Base-by-base conservation (phyloP, 2,888 invertebrate genomes). In the Campoplex capitator region DNA sequence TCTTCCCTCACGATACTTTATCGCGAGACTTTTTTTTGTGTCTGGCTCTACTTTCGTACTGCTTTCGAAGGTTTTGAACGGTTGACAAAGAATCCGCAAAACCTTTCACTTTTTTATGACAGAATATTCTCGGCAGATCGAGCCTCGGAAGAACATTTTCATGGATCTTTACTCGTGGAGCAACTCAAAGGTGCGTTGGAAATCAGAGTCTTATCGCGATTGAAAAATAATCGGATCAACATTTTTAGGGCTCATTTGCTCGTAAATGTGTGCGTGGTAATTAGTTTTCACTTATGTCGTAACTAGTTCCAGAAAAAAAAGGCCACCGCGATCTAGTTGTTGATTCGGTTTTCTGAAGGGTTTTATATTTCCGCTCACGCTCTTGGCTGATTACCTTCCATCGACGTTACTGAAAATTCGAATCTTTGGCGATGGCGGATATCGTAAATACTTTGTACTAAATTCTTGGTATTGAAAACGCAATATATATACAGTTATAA, bases 351-450 rank as follows among this genome's bases (percentile, higher is more conserved):
- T n/a, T 48, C 23, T 28, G 65, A 71, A 62, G 71, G 56, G 54
- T 81, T 23, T 23, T 73, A 73, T 58, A 67, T 38, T 70, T 28
- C 38, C 74, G 56, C 73, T 68, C 73, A 58, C 42, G 73, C 67
- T 38, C 38, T 48, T 38, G 58, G 42, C 82, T 74, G 77, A 82
- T 85, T 77, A 74, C 67, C 77, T 51, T n/a, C 42, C 56, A 51
- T 62, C 38, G 82, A 82, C 38, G 68, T 78, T 82, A 78, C 42
- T 68, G 73, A 85, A 74, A 82, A 85, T 51, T 51, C 56, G 77
- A 58, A 58, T 82, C 58, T 67, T 76, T 38, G 76, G 56, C 38
- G n/a, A 38, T 51, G 45, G 54, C 23, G 35, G 18, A 35, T 48
- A 35, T 71, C 42, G 79, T 73, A 67, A 73, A 32, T 23, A 38